Evolutionary conservation across 2,888 invertebrate genomes (phyloP).

Genomic region (Lasioglossum oenotherae): DNA sequence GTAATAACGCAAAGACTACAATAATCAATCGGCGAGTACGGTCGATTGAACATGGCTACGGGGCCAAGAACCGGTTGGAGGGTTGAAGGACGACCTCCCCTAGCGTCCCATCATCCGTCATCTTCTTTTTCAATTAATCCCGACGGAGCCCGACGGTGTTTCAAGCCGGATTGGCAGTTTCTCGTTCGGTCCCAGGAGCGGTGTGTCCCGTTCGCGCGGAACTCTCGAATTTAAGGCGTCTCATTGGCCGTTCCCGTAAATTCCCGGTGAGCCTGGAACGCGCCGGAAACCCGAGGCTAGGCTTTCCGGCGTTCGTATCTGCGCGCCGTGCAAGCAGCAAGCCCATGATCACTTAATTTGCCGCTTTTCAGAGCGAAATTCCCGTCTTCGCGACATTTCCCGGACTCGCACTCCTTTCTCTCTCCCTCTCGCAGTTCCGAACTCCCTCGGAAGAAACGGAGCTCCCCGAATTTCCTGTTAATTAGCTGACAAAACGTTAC

Average conservation of each 20-base stretch:
- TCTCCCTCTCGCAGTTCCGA: neutral
- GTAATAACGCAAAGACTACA: neutral
- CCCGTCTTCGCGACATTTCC: neutral
- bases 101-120: neutral
- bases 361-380: conserved; percentile 10
- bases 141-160: neutral
- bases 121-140: conserved; percentile 51
- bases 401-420: neutral
- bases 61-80: neutral
- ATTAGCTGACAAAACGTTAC: conserved; percentile 29
- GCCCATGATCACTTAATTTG: conserved; percentile 28
- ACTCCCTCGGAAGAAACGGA: conserved; percentile 13
- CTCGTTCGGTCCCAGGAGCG: neutral
- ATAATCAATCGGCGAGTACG: neutral
- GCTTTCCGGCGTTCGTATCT: neutral
- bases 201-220: neutral
- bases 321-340: neutral
- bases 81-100: neutral
- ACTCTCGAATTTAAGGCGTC: neutral
- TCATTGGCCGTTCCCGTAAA: neutral
- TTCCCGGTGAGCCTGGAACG: neutral
- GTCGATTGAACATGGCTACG: neutral
- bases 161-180: conserved; percentile 11
- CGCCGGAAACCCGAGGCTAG: neutral
- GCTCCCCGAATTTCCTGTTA: conserved; percentile 17